These are phyloP conservation scores for Drosophila infuscata DNA, from an alignment of 2,888 invertebrate genomes.

Conservation along the genomic window DNA sequence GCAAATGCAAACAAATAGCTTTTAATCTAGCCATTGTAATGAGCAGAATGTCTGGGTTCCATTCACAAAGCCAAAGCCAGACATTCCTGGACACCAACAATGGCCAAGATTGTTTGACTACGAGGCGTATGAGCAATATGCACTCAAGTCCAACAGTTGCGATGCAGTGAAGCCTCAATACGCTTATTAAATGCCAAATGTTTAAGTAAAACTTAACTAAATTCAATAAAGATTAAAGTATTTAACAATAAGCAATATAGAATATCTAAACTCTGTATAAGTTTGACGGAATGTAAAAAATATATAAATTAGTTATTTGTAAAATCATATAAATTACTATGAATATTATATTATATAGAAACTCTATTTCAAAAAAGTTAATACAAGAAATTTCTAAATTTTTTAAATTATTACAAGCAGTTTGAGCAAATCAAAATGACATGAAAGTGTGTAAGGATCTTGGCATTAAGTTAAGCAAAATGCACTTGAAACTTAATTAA, in stretches of 20 bases:
- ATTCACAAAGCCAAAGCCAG: slow-evolving; percentile 26
- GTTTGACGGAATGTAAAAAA: no score
- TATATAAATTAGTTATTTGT: no score
- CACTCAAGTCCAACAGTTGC: background rate
- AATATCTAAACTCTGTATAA: background rate
- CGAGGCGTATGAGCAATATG: slow-evolving; percentile 47
- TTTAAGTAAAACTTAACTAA: background rate
- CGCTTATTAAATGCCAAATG: background rate
- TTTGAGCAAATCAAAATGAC: no score
- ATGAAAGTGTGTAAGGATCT: background rate
- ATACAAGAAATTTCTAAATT: no score
- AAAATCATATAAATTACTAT: no score
- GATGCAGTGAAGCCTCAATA: background rate
- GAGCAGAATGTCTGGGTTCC: slow-evolving; percentile 48
- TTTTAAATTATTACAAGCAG: no score
- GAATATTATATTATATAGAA: no score
- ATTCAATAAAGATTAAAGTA: background rate
- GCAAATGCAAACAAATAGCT: slow-evolving; percentile 74
- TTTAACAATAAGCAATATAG: background rate
- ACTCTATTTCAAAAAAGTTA: no score
- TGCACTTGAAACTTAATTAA: background rate
- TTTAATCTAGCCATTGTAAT: slow-evolving; percentile 73
- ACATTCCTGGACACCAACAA: slow-evolving; percentile 16
- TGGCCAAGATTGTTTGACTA: slow-evolving; percentile 22
- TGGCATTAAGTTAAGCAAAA: background rate